Percentiles rank a stretch among this genome's conserved stretches.
These are phyloP conservation scores for Chromis chromis DNA, from an alignment of 2,797 vertebrate species.

Conservation along the genomic window DNA sequence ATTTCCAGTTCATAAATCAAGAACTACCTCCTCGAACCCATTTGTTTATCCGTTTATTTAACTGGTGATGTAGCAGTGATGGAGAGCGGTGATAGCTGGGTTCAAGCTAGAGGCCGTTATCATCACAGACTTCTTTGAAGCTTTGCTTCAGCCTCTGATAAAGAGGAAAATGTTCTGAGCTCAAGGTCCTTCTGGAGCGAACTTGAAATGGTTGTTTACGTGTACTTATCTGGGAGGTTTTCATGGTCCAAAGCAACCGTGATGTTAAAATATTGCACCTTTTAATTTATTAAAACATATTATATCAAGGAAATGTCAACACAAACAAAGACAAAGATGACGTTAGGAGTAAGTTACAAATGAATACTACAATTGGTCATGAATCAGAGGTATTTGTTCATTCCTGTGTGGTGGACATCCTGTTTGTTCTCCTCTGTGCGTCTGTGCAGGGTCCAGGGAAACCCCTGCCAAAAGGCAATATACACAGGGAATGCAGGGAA, in stretches of 20 bases:
- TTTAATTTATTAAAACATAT: slow-evolving; percentile 14
- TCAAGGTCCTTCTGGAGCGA: slow-evolving; percentile 50
- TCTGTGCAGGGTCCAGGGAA: slow-evolving; percentile 63
- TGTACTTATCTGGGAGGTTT: slow-evolving; percentile 20
- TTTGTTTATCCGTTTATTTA: slow-evolving; percentile 61
- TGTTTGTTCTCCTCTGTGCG: slow-evolving; percentile 73
- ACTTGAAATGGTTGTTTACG: slow-evolving; percentile 51
- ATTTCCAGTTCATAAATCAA: slow-evolving; percentile 55
- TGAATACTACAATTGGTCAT: slow-evolving; percentile 56
- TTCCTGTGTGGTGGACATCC: slow-evolving; percentile 74
- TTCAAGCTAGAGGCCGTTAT: slow-evolving; percentile 55
- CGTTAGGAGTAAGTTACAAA: slow-evolving; percentile 51
- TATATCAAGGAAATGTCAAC: slow-evolving; percentile 40
- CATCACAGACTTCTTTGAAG: slow-evolving; percentile 66
- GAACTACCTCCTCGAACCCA: slow-evolving; percentile 22
- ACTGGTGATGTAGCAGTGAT: slow-evolving; percentile 46
- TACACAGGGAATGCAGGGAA: slow-evolving; percentile 78
- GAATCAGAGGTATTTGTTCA: slow-evolving; percentile 58
- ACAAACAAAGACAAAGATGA: slow-evolving; percentile 44
- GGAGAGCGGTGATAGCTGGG: slow-evolving; percentile 39
- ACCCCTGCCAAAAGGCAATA: slow-evolving; percentile 67
- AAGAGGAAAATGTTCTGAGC: slow-evolving; percentile 58
- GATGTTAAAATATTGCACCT: slow-evolving; percentile 23
- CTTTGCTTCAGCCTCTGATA: slow-evolving; percentile 48
- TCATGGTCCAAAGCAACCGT: slow-evolving; percentile 32